A percentile compares a stretch with the other conserved stretches of the same genome.
Evolutionary conservation across 2,797 vertebrate species (phyloP).

Genomic region (Carcharodon carcharias): DNA sequence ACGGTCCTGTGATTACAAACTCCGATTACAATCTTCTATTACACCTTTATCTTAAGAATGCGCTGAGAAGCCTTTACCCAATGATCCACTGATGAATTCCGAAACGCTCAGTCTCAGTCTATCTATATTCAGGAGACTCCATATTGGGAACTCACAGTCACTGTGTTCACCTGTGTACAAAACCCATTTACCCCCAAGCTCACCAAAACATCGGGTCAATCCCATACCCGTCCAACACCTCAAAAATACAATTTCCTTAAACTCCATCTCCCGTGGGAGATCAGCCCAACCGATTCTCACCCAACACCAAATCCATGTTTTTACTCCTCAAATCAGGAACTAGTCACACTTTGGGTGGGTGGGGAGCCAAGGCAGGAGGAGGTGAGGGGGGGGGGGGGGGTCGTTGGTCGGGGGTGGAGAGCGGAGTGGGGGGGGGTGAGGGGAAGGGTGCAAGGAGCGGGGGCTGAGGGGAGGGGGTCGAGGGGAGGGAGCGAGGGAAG

Average conservation of each 20-base stretch:
- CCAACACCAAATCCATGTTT: not conserved
- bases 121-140: not conserved
- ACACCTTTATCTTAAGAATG: not conserved
- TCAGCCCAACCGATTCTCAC: not conserved
- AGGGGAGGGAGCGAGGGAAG: too few species aligned
- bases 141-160: not conserved
- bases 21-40: not conserved
- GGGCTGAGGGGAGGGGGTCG: too few species aligned
- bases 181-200: not conserved
- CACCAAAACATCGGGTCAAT: not conserved
- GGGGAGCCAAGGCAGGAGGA: too few species aligned
- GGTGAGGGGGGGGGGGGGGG: too few species aligned
- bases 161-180: not conserved
- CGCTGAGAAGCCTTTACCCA: not conserved
- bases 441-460: too few species aligned
- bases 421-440: too few species aligned
- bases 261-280: not conserved
- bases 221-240: too few species aligned
- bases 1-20: conserved; percentile 62
- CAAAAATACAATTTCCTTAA: not conserved
- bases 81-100: not conserved
- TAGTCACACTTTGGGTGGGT: too few species aligned
- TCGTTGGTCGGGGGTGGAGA: too few species aligned
- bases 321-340: not conserved
- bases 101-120: not conserved